Conservation (phyloP, 2,888 invertebrate species). For the Anthrax anthrax region DNA sequence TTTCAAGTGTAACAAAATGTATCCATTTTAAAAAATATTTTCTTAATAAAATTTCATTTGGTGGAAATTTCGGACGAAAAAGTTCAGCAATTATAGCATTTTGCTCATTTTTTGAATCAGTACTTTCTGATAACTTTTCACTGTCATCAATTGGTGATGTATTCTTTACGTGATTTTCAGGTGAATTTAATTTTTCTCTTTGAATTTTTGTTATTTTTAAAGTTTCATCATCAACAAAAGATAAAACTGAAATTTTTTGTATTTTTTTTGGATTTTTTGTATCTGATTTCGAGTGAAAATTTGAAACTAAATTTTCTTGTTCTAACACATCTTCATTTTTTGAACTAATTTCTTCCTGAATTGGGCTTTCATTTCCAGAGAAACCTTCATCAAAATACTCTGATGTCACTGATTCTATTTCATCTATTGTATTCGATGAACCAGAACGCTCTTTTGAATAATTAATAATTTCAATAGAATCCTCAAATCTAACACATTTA, state of each 20-base stretch:
- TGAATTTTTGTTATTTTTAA: constrained; percentile 7
- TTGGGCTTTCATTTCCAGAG: constrained; percentile 16
- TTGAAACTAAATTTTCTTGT: not conserved
- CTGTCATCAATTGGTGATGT: not conserved
- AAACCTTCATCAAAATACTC: constrained; percentile 28
- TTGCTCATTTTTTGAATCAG: constrained; percentile 20
- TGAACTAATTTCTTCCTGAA: not conserved
- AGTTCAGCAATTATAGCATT: constrained; percentile 25
- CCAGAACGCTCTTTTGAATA: constrained; percentile 20
- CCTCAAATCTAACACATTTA: constrained; percentile 22
- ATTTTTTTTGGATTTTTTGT: no score
- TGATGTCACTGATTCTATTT: constrained; percentile 28
- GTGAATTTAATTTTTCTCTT: constrained; percentile 1
- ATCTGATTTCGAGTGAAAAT: not conserved
- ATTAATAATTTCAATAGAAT: constrained; percentile 16
- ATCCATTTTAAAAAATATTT: constrained; percentile 30
- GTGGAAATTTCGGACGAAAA: constrained; percentile 14
- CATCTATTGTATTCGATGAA: constrained; percentile 23
- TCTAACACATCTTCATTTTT: not conserved
- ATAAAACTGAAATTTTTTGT: not conserved
- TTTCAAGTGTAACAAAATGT: constrained; percentile 28
- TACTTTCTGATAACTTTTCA: constrained; percentile 5
- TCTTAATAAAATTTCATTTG: constrained; percentile 17
- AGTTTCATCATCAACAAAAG: constrained; percentile 1
- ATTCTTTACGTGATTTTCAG: constrained; percentile 4